Conservation (phyloP, 1,140 invertebrate genomes). For the Rhopalosiphum padi region DNA sequence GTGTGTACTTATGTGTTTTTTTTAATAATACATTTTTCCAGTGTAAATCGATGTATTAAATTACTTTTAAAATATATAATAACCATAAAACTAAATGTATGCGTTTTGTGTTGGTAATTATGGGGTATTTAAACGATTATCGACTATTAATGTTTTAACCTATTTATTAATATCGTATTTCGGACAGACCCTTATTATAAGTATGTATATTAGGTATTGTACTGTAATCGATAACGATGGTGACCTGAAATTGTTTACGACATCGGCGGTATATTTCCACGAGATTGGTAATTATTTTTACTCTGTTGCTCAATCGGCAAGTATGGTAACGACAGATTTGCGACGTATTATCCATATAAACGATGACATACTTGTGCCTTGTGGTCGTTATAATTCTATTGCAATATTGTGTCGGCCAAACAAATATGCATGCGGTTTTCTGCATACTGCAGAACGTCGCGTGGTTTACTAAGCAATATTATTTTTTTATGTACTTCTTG, state of each 20-base stretch:
- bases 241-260: slow-evolving; percentile 4
- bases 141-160: background rate
- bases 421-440: background rate
- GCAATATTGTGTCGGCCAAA: background rate
- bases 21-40: background rate
- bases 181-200: background rate
- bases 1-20: no score
- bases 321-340: background rate
- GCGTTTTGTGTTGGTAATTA: background rate
- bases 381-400: background rate
- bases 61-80: no score
- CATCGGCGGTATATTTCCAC: background rate
- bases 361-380: slow-evolving; percentile 12
- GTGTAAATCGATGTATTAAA: background rate
- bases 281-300: slow-evolving; percentile 4
- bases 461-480: background rate
- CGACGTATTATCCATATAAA: background rate
- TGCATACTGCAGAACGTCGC: background rate
- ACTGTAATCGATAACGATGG: background rate
- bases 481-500: background rate
- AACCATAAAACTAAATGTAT: background rate
- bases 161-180: background rate
- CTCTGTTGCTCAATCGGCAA: background rate
- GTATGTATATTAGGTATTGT: background rate
- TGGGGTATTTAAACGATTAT: background rate